Evolutionary conservation across 2,888 invertebrate genomes (phyloP).

Genomic region (Argyresthia albistria): DNA sequence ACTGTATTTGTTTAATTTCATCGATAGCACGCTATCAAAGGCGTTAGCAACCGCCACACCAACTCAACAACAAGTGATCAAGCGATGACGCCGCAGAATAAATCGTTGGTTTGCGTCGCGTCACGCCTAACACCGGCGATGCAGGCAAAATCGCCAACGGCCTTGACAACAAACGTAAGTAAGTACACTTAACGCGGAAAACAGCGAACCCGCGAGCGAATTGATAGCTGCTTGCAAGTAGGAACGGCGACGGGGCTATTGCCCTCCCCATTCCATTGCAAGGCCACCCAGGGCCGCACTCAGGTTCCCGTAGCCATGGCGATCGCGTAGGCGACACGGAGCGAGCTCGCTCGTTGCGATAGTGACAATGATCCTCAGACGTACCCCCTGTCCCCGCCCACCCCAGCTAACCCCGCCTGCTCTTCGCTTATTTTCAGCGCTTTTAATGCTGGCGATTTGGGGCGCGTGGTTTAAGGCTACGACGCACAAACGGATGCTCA

Average conservation of each 20-base stretch:
- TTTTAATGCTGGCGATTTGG: constrained; percentile 22
- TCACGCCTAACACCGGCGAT: constrained; percentile 26
- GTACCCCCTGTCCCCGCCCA: constrained; percentile 23
- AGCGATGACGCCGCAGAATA: constrained; percentile 11
- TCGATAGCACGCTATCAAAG: too few species aligned
- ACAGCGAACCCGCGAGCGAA: constrained; percentile 40
- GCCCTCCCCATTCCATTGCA: constrained; percentile 72
- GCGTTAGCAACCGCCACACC: too few species aligned
- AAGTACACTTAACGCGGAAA: constrained; percentile 29
- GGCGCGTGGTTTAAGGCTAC: too few species aligned
- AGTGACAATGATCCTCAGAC: constrained; percentile 30
- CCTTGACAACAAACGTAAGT: constrained; percentile 33
- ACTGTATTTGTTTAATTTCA: too few species aligned
- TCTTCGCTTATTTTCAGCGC: constrained; percentile 46
- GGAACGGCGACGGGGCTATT: constrained; percentile 50
- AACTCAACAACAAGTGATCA: too few species aligned
- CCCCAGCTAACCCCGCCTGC: constrained; percentile 15
- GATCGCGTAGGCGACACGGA: constrained; percentile 37
- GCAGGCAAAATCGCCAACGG: constrained; percentile 36
- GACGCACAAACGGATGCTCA: too few species aligned
- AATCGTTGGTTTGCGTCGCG: constrained; percentile 21
- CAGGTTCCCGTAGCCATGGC: constrained; percentile 49
- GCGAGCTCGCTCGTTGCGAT: constrained; percentile 41
- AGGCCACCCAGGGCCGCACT: constrained; percentile 71
- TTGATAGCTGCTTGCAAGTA: constrained; percentile 53